phyloP scores from a whole-genome alignment of 2,888 invertebrate species.

The Acrobasis suavella region DNA sequence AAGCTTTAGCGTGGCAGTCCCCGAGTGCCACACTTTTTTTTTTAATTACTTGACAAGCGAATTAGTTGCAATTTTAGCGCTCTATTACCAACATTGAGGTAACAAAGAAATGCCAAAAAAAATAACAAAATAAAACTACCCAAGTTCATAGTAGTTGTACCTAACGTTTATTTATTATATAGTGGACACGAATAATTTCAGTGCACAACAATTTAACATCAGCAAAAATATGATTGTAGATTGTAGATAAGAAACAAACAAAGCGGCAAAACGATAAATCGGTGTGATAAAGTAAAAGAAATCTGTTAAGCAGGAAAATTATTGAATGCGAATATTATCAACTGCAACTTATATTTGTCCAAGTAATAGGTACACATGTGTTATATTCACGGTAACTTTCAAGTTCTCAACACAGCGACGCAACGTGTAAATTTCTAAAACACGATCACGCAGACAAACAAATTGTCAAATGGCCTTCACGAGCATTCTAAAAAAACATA shows the following conservation, averaged over 20 bases:
- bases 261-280: background rate
- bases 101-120: too few relatives aligned
- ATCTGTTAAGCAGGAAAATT: background rate
- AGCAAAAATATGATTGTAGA: background rate
- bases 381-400: conserved; percentile 13
- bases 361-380: background rate
- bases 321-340: conserved; percentile 5
- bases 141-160: too few relatives aligned
- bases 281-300: background rate
- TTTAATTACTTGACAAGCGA: too few relatives aligned
- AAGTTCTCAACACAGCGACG: conserved; percentile 23
- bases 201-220: background rate
- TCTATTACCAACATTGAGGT: too few relatives aligned
- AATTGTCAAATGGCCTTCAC: conserved; percentile 13
- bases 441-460: conserved; percentile 41
- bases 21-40: too few relatives aligned
- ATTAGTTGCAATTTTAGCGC: too few relatives aligned
- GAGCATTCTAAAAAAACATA: conserved; percentile 18
- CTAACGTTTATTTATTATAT: too few relatives aligned
- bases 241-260: background rate
- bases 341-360: conserved; percentile 6
- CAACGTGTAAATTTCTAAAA: conserved; percentile 38
- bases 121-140: too few relatives aligned
- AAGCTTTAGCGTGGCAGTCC: too few relatives aligned
- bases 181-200: background rate